A percentile compares a stretch with the other conserved stretches of the same genome.
phyloP scores from a whole-genome alignment of 2,797 vertebrate genomes.

The Alcedo quadribrachys region DNA sequence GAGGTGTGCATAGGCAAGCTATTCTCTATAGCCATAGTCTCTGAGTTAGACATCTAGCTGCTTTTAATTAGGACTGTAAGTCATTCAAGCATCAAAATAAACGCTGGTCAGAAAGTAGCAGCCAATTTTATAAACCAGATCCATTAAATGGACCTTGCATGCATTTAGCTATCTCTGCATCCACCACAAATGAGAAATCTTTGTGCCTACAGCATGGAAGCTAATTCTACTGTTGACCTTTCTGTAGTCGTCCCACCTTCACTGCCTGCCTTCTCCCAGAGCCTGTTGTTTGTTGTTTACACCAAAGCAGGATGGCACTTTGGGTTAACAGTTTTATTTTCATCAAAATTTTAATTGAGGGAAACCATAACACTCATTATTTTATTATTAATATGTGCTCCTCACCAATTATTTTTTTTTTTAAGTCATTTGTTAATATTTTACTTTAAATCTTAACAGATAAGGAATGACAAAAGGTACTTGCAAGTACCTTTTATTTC shows the following conservation, averaged over 20 bases:
- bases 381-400: background rate
- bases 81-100: conserved; percentile 26
- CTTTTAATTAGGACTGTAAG: background rate
- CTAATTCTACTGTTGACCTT: conserved; percentile 18
- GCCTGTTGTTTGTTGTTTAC: background rate
- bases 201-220: background rate
- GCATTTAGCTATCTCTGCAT: background rate
- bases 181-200: background rate
- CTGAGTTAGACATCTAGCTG: background rate
- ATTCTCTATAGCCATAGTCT: background rate
- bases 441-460: background rate
- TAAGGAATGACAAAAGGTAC: background rate
- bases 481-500: background rate
- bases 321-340: background rate
- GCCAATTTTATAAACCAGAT: background rate
- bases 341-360: background rate
- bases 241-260: background rate
- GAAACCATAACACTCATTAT: background rate
- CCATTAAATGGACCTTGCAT: conserved; percentile 6
- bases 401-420: background rate
- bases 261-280: background rate
- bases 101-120: conserved; percentile 17
- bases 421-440: background rate
- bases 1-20: background rate
- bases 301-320: background rate